Evolutionary conservation across 2,113 vertebrate species (phyloP), one percentile per base, ranked within the genome.

Genomic region (Terrapene triunguis): DNA sequence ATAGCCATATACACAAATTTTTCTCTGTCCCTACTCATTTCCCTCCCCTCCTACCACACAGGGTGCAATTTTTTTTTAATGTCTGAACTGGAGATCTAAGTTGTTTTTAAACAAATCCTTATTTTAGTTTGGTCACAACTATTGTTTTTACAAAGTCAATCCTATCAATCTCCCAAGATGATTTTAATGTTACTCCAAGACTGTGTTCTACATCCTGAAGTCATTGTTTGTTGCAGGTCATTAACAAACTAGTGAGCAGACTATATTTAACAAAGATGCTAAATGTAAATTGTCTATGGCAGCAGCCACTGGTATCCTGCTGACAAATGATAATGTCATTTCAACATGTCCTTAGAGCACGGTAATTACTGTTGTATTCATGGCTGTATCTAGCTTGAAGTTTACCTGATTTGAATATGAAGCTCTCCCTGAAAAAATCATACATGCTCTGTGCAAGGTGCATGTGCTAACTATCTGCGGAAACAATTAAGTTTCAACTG

Each of bases 331-430:
- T 95, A 92, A 89, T 97, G 92, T 94, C 89, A 95, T 74, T 96
- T 88, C 53, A 95, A 93, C 50, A 16, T 96, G 89, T 98, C 95
- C 95, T 97, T 85, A 80, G 94, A 98, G 97, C 82, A 59, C 76
- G 79, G 89, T 91, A 97, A 98, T 97, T 97, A 95, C 85, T 95
- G 91, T 95, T 95, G 55, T 93, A 89, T 90, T 94, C 82, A 85
- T 83, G 44, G 92, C 95, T 93, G 91, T 97, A 91, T 96, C 86
- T 91, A 88, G 92, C 89, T 95, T 97, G 83, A 96, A 94, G 93
- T 95, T 97, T 95, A 96, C 88, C 81, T 97, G 86, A 97, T 90
- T 93, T 97, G 94, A 97, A 97, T 97, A 94, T 32, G 78, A 96
- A 96, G 90, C 59, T 5, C 17, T 85, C 82, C 94, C 65, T 47